Evolutionary conservation across 1,140 invertebrate species (phyloP).

Genomic region (Neodiprion virginianus): DNA sequence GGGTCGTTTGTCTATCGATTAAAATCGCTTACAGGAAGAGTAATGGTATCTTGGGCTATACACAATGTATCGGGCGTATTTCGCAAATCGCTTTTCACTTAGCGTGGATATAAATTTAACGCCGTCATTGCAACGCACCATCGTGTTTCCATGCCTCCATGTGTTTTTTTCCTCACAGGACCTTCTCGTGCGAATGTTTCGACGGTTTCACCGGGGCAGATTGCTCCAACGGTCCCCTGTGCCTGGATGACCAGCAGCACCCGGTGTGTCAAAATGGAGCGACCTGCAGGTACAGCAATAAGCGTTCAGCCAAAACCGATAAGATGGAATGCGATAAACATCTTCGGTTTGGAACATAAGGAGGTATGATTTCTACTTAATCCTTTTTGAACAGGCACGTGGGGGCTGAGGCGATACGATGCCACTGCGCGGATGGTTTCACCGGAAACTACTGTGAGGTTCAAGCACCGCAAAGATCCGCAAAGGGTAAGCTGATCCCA

Average conservation of each 20-base stretch:
- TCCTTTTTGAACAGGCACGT: conserved; percentile 68
- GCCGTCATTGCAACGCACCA: no score
- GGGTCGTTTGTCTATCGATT: neutral
- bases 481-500: conserved; percentile 33
- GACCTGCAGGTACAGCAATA: conserved; percentile 73
- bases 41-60: no score
- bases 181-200: conserved; percentile 77
- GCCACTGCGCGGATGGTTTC: conserved; percentile 69
- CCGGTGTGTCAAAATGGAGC: conserved; percentile 78
- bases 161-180: conserved; percentile 49
- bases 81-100: no score
- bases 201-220: conserved; percentile 73
- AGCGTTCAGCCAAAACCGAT: conserved; percentile 10
- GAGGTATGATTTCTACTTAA: conserved; percentile 4
- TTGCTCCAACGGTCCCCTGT: conserved; percentile 77
- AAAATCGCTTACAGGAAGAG: neutral
- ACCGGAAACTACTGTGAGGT: conserved; percentile 74
- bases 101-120: no score
- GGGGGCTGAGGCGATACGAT: conserved; percentile 72
- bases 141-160: neutral
- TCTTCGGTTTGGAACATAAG: neutral
- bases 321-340: no score
- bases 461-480: conserved; percentile 58
- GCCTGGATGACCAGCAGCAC: conserved; percentile 64
- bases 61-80: no score